A percentile compares a stretch with the other conserved stretches of the same genome.
Conservation (phyloP, 2,888 invertebrate species). For the Hyposoter dolosus region DNA sequence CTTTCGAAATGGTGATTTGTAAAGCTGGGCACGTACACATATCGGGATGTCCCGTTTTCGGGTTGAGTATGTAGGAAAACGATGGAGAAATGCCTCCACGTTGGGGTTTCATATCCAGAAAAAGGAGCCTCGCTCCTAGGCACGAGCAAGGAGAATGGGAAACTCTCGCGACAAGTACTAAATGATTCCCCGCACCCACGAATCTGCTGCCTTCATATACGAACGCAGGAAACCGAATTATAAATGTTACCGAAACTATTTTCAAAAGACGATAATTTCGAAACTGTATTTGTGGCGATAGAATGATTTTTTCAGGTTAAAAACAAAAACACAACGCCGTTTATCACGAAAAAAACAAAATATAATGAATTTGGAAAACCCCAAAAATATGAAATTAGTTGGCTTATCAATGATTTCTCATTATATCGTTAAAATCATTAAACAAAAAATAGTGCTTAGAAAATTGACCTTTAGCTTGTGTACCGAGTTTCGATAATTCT, state of each 20-base stretch:
- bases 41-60: conserved; percentile 55
- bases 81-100: conserved; percentile 25
- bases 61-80: conserved; percentile 45
- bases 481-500: background rate
- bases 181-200: conserved; percentile 71
- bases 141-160: conserved; percentile 12
- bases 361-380: too few relatives aligned
- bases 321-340: too few relatives aligned
- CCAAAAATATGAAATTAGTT: too few relatives aligned
- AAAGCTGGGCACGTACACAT: conserved; percentile 72
- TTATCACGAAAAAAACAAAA: too few relatives aligned
- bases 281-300: too few relatives aligned
- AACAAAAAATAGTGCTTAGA: background rate
- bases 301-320: too few relatives aligned
- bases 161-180: conserved; percentile 61
- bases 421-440: background rate
- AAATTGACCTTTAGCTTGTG: background rate
- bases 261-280: background rate
- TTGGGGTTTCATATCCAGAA: conserved; percentile 68
- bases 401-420: background rate
- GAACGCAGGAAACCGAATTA: background rate
- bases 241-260: background rate
- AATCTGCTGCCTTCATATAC: conserved; percentile 1
- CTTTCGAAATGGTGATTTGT: conserved; percentile 68
- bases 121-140: conserved; percentile 43